Evolutionary conservation across 2,797 vertebrate species (phyloP), one percentile per base, ranked within the genome.

Genomic region (Enteromius unitaeniatus): DNA sequence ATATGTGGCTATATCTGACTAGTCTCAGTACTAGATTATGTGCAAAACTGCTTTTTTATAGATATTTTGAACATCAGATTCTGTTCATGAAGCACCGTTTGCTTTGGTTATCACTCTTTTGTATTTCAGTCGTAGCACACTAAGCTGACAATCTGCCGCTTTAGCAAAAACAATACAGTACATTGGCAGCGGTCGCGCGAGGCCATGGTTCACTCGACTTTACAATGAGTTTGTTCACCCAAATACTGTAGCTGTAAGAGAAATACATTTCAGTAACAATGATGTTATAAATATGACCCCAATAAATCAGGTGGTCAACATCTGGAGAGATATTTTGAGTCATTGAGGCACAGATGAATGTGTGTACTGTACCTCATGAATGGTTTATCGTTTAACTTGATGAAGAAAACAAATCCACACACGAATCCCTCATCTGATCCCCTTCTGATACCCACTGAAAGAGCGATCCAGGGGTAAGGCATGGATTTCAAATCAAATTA

Each of bases 61-160:
- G 19, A n/a, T 55, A 65, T n/a, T 75, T 74, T 55, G 2, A n/a
- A 75, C 72, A 31, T 51, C 45, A 58, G 23, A 28, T 55, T 60
- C 23, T 72, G 23, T 70, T 28, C 6, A 42, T 70, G 8, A 58
- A 14, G 60, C 17, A 17, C 62, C 14, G 49, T 60, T 74, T 64
- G 26, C 28, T 26, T 5, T 65, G 17, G 21, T 76, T 64, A 73
- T 84, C 26, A 67, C 68, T 87, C 68, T 78, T 84, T 92, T 92
- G 89, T 92, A 47, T 78, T 8, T 31, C 78, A 86, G 88, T 92
- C 87, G 87, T 85, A 88, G 88, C 81, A 88, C 86, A 74, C 85
- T 79, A 1, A 2, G 49, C 82, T 83, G 80, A 90, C 5, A 76
- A 28, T 82, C 67, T 84, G 75, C 79, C 76, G 69, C 69, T 79